Conservation (phyloP, 2,888 invertebrate genomes). For the Drosophila meridionalis region DNA sequence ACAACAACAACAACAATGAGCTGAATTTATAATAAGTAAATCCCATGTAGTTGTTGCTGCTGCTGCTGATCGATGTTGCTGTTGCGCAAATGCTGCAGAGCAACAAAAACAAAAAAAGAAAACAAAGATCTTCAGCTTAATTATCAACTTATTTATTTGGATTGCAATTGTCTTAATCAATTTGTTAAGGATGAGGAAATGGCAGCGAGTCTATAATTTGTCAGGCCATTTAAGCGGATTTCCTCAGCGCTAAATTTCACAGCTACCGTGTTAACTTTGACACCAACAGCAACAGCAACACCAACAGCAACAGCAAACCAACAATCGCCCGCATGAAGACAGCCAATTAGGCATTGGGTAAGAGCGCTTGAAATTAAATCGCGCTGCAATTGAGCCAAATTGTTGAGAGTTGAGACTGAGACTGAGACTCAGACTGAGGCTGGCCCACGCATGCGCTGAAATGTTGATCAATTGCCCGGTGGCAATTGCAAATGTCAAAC, state of each 20-base stretch:
- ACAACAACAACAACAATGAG: constrained; percentile 48
- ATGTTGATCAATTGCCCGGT: constrained; percentile 49
- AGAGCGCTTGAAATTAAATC: constrained; percentile 56
- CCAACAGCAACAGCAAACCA: constrained; percentile 20
- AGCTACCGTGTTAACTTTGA: constrained; percentile 79
- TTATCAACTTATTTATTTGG: constrained; percentile 77
- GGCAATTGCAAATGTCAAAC: constrained; percentile 71
- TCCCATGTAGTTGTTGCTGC: constrained; percentile 32
- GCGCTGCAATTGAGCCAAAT: constrained; percentile 67
- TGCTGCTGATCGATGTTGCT: constrained; percentile 56
- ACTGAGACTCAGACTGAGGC: neutral
- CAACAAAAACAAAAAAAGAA: constrained; percentile 15
- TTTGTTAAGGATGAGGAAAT: constrained; percentile 78
- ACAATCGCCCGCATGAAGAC: constrained; percentile 43
- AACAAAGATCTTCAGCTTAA: constrained; percentile 60
- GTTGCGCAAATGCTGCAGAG: constrained; percentile 61
- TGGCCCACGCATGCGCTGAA: constrained; percentile 71
- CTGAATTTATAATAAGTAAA: constrained; percentile 72
- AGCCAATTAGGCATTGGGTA: constrained; percentile 62
- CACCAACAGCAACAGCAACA: constrained; percentile 61
- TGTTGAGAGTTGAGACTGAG: constrained; percentile 17
- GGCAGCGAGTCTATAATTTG: constrained; percentile 58
- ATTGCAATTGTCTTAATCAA: constrained; percentile 75
- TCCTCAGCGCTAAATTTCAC: constrained; percentile 75
- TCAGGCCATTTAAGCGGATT: constrained; percentile 57